Evolutionary conservation across 2,797 vertebrate genomes (phyloP), one percentile per base, ranked within the genome.

Genomic region (Channa striata): DNA sequence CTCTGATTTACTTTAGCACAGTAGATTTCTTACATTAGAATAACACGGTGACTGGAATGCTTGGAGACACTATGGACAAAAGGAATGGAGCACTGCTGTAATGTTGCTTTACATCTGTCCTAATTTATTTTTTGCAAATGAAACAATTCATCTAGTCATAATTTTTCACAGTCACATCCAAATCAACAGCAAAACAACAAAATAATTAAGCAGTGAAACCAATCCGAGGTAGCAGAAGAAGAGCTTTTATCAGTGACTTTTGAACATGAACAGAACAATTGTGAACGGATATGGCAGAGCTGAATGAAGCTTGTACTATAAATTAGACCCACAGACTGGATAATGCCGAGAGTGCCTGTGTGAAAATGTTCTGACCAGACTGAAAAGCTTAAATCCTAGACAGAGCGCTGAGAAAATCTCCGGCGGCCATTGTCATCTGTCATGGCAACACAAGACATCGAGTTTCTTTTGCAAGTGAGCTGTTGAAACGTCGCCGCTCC

Each of bases 341-440:
- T 40, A 23, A n/a, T 49, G 47, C 20, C 40, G 8, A 17, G 42
- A 23, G 17, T 13, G 30, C 16, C 6, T 44, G 14, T 19, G n/a
- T 53, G 6, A 17, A 37, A 2, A 20, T 17, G 37, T 10, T 57
- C 36, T 11, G 17, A 6, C 36, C 56, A n/a, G 33, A 64, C 21
- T 43, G 44, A 52, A 16, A n/a, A 34, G 58, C 20, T 52, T 7
- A 61, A 59, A 59, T 56, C 34, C 50, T 54, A 10, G 0, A 71
- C n/a, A 57, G n/a, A 20, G n/a, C 20, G 51, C 42, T 46, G 21
- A 7, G 46, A 14, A 67, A 56, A 44, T 46, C 61, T 46, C 30
- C 3, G 1, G 36, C 57, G 14, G 23, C 60, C 68, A 47, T 21
- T 57, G 62, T 71, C 60, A 63, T 51, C 72, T 64, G 68, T 69